Conservation (phyloP, 2,888 invertebrate species). For the Neria commutata region DNA sequence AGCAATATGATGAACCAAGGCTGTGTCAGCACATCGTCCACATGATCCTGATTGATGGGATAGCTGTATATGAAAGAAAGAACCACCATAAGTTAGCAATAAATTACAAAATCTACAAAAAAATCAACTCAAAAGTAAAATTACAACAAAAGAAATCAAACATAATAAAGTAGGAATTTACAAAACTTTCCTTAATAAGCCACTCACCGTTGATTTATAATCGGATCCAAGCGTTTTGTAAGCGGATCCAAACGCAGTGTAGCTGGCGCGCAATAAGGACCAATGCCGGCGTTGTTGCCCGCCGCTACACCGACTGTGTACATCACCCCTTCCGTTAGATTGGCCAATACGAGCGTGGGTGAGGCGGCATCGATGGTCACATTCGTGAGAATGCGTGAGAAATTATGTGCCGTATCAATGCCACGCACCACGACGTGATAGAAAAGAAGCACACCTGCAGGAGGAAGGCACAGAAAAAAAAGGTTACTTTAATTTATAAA, state of each 20-base stretch:
- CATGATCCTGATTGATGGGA: conserved; percentile 70
- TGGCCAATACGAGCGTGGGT: conserved; percentile 77
- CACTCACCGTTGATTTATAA: conserved; percentile 62
- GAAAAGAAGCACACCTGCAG: conserved; percentile 72
- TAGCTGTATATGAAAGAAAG: no score
- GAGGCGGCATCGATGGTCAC: conserved; percentile 75
- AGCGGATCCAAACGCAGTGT: conserved; percentile 68
- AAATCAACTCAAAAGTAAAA: neutral
- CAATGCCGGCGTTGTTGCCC: conserved; percentile 79
- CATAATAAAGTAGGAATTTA: neutral
- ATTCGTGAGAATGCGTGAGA: conserved; percentile 71
- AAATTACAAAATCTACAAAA: conserved; percentile 6
- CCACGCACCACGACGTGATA: conserved; percentile 77
- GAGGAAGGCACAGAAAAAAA: no score
- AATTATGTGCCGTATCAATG: conserved; percentile 67
- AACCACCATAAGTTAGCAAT: neutral
- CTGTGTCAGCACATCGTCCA: conserved; percentile 80
- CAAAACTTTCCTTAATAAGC: no score
- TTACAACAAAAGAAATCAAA: neutral
- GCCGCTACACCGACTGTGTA: conserved; percentile 87
- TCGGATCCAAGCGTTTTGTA: conserved; percentile 65
- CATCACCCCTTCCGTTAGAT: conserved; percentile 80
- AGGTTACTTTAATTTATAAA: no score
- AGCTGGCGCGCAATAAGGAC: conserved; percentile 78
- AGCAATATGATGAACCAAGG: conserved; percentile 89